phyloP scores from a whole-genome alignment of 2,797 vertebrate species.

The Cossypha polioptera region DNA sequence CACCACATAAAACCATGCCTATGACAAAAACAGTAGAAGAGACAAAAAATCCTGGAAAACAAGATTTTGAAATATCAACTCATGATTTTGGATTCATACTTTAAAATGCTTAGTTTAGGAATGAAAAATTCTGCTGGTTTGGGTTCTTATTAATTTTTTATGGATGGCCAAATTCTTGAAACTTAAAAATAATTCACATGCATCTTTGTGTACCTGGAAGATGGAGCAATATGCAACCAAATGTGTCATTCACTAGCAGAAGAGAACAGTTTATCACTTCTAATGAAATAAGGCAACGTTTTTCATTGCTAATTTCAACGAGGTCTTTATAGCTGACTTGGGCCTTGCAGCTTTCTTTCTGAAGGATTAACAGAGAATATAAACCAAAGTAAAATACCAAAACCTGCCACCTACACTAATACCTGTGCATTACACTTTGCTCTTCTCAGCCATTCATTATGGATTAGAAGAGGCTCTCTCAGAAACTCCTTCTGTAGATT shows the following conservation, averaged over 20 bases:
- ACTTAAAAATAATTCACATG: neutral
- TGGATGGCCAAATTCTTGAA: neutral
- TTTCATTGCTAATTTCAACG: neutral
- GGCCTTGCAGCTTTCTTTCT: neutral
- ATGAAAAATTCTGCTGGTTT: neutral
- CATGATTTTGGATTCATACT: neutral
- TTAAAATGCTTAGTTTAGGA: neutral
- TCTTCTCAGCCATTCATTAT: neutral
- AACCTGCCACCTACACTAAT: neutral
- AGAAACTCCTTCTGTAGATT: neutral
- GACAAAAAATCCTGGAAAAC: neutral
- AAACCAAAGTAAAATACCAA: neutral
- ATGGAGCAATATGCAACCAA: neutral
- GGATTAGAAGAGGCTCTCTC: neutral
- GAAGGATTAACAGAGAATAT: neutral
- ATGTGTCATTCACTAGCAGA: neutral
- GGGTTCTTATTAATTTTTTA: neutral
- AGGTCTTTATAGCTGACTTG: neutral
- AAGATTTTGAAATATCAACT: neutral
- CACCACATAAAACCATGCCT: rapidly evolving
- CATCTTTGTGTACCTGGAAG: neutral
- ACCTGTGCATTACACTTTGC: rapidly evolving
- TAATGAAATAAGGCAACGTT: neutral
- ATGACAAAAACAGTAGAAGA: neutral
- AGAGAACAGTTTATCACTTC: neutral